Base-by-base conservation (phyloP, 2,888 invertebrate species). In the Calameuta idolon region DNA sequence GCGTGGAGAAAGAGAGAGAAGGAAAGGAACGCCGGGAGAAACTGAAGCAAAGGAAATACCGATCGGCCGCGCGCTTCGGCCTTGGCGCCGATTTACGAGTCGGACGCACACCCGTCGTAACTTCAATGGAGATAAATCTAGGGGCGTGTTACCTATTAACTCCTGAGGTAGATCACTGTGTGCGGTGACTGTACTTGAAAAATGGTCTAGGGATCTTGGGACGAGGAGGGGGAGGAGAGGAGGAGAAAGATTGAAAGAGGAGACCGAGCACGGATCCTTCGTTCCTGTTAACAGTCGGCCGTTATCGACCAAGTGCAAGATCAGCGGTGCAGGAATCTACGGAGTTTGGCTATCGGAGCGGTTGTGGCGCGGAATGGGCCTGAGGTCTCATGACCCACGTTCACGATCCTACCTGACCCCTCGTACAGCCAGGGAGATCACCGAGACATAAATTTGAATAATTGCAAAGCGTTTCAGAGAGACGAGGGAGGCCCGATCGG, bases 91-190 rank as follows among this genome's bases (percentile, higher is more conserved):
- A 55, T 55, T 55, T 55, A 55, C 55, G 55, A 55, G 55, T 55
- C 55, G 2, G 55, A 23, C 55, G 55, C 55, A 23, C 55, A 23
- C 23, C 71, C n/a, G 33, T 30, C 71, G 71, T 71, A 71, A 71
- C 71, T 71, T 71, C 71, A 69, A 73, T 77, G 75, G 76, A 81
- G 79, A 81, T 81, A 80, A 79, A 81, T 81, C 76, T 77, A 76
- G 73, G 79, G 80, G 80, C 80, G 79, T 81, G 80, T 79, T 80
- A 79, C 77, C 80, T 80, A 81, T 81, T 81, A 81, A 80, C 76
- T 79, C 78, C 80, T 80, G 81, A 30, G 69, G 30, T 69, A 69
- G 69, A 79, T 80, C 74, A 77, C 79, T 79, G 80, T 74, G 80
- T 74, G 79, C 69, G 68, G 74, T 69, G 34, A 73, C 75, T 76